These are phyloP conservation scores for Uropsilus gracilis DNA, from an alignment of 2,113 vertebrate species.

Conservation along the genomic window DNA sequence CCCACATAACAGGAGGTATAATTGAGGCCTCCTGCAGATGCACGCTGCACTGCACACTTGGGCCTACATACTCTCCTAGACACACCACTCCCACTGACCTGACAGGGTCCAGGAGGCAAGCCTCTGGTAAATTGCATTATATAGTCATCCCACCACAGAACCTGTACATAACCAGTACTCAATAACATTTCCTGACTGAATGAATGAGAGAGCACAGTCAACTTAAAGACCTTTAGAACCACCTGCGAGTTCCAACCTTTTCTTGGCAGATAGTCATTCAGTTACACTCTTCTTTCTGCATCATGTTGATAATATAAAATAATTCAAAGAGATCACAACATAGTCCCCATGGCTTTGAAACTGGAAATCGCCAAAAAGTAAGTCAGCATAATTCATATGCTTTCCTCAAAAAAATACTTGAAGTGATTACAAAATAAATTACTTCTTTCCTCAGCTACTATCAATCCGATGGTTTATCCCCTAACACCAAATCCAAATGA, in stretches of 20 bases:
- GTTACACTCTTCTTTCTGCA: neutral
- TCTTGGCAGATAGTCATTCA: neutral
- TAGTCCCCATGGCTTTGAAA: neutral
- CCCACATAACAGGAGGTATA: neutral
- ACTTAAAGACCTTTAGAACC: neutral
- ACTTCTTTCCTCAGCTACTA: neutral
- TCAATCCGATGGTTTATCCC: neutral
- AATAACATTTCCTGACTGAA: neutral
- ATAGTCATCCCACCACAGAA: neutral
- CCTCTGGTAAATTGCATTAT: neutral
- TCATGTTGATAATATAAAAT: neutral
- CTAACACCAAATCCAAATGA: neutral
- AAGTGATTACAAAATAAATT: neutral
- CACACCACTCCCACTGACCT: neutral
- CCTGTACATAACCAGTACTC: neutral
- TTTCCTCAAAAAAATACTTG: neutral
- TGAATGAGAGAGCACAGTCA: neutral
- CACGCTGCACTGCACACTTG: neutral
- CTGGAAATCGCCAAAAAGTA: neutral
- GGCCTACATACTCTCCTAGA: neutral
- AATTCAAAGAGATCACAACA: neutral
- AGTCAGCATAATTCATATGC: neutral
- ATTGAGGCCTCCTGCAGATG: neutral
- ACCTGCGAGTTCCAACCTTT: neutral
- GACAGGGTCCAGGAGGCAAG: neutral